A percentile compares a stretch with the other conserved stretches of the same genome.
These are phyloP conservation scores for Crotalus helleri DNA, from an alignment of 2,113 vertebrate species.

Conservation along the genomic window DNA sequence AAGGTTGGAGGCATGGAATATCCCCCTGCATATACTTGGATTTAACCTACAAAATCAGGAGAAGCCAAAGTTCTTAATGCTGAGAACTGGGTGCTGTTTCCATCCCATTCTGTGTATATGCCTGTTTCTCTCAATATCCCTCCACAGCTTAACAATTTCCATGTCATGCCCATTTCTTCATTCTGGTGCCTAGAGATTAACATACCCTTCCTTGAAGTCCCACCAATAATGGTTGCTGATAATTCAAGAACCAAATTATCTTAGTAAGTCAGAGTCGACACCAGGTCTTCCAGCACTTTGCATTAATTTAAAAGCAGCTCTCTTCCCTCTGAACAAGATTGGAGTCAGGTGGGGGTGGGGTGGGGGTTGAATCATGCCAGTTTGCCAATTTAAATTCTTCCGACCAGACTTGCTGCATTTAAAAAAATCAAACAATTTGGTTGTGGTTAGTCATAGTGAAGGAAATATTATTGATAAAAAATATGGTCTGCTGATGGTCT, in stretches of 20 bases:
- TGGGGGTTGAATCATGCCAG: neutral
- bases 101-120: neutral
- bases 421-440: neutral
- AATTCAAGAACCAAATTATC: neutral
- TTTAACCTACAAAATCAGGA: neutral
- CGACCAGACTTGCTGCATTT: neutral
- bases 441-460: neutral
- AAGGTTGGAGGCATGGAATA: constrained; percentile 32
- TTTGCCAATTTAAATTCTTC: neutral
- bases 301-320: neutral
- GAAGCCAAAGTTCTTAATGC: neutral
- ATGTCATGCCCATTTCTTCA: neutral
- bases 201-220: neutral
- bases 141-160: neutral
- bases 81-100: neutral
- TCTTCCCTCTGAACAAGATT: neutral
- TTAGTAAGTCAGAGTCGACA: neutral
- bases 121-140: neutral
- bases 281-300: neutral
- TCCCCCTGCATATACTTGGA: neutral
- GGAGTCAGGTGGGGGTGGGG: neutral
- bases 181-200: neutral
- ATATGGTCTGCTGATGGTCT: neutral
- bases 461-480: neutral
- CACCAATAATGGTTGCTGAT: neutral